Conservation (phyloP, 2,113 vertebrate genomes). For the Megalops atlanticus region DNA sequence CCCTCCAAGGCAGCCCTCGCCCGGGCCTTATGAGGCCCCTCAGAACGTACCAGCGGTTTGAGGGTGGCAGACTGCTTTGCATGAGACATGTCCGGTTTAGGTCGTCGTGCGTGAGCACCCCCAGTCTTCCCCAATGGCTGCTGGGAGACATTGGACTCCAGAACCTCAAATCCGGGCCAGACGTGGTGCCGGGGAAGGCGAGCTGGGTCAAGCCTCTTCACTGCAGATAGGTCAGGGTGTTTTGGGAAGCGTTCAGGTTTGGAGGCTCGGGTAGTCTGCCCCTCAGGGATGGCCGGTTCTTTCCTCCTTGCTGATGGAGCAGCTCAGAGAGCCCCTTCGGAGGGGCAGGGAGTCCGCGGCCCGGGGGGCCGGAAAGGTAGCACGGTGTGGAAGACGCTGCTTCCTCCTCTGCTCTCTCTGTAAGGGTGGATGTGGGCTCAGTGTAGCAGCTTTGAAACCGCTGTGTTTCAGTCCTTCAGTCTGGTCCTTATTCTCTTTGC, state of each 20-base stretch:
- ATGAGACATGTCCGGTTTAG: not conserved
- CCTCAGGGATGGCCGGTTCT: not conserved
- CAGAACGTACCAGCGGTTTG: not conserved
- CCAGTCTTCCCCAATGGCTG: fast-evolving
- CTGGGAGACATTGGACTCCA: not conserved
- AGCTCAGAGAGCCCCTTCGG: fast-evolving
- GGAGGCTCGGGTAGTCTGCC: not conserved
- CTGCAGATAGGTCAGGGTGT: not conserved
- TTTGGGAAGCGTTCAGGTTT: not conserved
- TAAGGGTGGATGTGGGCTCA: not conserved
- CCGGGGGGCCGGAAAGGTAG: not conserved
- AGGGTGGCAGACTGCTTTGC: not conserved
- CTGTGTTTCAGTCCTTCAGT: not conserved
- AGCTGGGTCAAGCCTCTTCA: not conserved
- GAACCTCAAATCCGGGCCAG: slow-evolving; percentile 46
- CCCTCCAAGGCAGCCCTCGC: not conserved
- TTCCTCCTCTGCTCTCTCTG: not conserved
- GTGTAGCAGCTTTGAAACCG: not conserved
- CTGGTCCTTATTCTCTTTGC: not conserved
- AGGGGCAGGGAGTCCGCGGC: fast-evolving
- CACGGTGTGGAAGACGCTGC: not conserved
- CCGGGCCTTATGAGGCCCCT: not conserved
- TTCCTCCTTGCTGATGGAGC: not conserved
- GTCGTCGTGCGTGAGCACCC: not conserved
- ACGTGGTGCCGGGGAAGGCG: slow-evolving; percentile 36